phyloP scores from a whole-genome alignment of 2,888 invertebrate species.

The Petrolisthes manimaculis region DNA sequence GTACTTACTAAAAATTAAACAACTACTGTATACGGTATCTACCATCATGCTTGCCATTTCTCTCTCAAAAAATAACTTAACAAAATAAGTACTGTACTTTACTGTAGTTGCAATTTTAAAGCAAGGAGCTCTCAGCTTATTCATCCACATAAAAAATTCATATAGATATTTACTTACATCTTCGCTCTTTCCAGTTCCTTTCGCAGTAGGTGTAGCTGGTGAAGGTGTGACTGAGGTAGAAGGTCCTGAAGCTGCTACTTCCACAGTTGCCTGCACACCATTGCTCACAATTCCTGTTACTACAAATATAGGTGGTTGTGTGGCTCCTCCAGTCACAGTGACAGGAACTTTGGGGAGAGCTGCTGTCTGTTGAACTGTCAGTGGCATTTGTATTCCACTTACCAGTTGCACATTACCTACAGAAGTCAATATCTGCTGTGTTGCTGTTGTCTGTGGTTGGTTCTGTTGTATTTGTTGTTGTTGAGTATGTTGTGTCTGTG shows the following conservation, averaged over 20 bases:
- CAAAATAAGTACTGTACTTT: background rate
- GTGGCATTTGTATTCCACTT: slow-evolving; percentile 40
- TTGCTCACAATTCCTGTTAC: slow-evolving; percentile 17
- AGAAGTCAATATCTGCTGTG: slow-evolving; percentile 14
- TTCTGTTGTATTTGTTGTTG: background rate
- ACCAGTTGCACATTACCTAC: slow-evolving; percentile 49
- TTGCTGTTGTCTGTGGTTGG: background rate
- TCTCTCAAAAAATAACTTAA: no score
- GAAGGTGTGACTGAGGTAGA: slow-evolving; percentile 14
- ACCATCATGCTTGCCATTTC: no score
- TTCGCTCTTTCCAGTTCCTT: slow-evolving; percentile 21
- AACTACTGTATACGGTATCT: no score
- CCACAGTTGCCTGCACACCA: background rate
- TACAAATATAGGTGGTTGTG: slow-evolving; percentile 23
- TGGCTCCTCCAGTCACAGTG: background rate
- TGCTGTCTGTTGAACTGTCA: slow-evolving; percentile 42
- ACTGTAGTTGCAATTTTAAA: no score
- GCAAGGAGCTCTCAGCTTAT: no score
- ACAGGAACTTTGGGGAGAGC: slow-evolving; percentile 19
- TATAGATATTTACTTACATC: slow-evolving; percentile 14
- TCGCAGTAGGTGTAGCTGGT: background rate
- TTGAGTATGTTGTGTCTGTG: background rate
- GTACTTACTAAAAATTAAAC: no score
- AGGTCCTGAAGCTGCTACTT: background rate
- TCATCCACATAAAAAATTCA: no score